Percentiles rank a stretch among this genome's conserved stretches.
Evolutionary conservation across 2,888 invertebrate species (phyloP).

Genomic region (Parnassius mnemosyne): DNA sequence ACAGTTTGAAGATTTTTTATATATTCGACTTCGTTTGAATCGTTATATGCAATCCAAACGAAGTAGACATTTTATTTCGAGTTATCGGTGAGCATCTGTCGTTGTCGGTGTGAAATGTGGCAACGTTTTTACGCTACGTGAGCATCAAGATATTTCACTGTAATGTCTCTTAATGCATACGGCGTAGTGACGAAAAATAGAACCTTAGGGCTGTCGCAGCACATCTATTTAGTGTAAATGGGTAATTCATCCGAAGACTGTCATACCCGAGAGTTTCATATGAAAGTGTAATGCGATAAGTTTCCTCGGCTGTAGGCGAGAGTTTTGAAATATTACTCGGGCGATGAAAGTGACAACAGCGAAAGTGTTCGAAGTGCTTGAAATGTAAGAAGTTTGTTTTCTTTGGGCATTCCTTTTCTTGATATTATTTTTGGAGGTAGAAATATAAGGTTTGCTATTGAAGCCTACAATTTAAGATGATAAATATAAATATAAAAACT

Average conservation of each 20-base stretch:
- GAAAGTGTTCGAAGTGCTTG: slow-evolving; percentile 22
- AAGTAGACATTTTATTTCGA: slow-evolving; percentile 13
- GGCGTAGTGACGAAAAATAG: slow-evolving; percentile 8
- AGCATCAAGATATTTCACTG: slow-evolving; percentile 23
- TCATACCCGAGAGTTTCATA: slow-evolving; percentile 23
- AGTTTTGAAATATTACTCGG: slow-evolving; percentile 50
- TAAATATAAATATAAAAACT: no score
- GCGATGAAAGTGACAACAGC: slow-evolving; percentile 28
- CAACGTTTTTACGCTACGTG: slow-evolving; percentile 22
- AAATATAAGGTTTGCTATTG: neutral
- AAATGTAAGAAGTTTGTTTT: slow-evolving; percentile 6
- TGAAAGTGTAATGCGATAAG: slow-evolving; percentile 40
- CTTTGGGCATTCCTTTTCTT: slow-evolving; percentile 4
- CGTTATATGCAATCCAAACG: neutral
- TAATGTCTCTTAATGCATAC: slow-evolving; percentile 23
- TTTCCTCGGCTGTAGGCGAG: slow-evolving; percentile 42
- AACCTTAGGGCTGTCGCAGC: slow-evolving; percentile 13
- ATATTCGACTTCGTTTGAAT: neutral
- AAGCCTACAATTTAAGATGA: no score
- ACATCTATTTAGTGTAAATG: slow-evolving; percentile 9
- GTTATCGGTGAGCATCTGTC: slow-evolving; percentile 22
- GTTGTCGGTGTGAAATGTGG: slow-evolving; percentile 25
- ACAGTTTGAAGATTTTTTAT: neutral
- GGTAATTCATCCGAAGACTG: slow-evolving; percentile 7
- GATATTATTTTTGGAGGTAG: neutral